Conservation (phyloP, 2,888 invertebrate genomes). For the Esperia sulphurella region DNA sequence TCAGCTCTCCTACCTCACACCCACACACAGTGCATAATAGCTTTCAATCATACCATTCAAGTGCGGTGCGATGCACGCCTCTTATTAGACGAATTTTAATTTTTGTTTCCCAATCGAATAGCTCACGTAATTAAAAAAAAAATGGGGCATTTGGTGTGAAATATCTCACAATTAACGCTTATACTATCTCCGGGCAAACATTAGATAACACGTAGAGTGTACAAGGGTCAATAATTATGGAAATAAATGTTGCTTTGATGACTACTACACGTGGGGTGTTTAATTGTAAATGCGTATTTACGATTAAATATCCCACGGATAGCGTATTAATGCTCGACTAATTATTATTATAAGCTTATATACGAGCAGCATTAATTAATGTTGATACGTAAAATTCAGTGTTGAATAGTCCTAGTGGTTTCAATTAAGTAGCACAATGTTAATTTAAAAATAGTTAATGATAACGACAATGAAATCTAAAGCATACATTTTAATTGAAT, state of each 20-base stretch:
- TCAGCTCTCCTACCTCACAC: background rate
- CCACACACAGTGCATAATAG: slow-evolving; percentile 15
- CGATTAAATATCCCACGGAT: background rate
- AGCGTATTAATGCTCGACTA: background rate
- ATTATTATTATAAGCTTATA: background rate
- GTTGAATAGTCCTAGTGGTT: background rate
- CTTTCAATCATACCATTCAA: slow-evolving; percentile 41
- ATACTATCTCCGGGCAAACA: slow-evolving; percentile 29
- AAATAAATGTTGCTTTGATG: slow-evolving; percentile 5
- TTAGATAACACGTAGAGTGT: slow-evolving; percentile 16
- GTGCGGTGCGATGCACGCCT: slow-evolving; percentile 27
- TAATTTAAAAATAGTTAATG: too few species aligned
- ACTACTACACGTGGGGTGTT: too few species aligned
- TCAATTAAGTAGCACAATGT: too few species aligned
- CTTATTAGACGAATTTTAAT: slow-evolving; percentile 30
- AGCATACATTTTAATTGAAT: too few species aligned
- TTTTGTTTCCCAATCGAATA: slow-evolving; percentile 34
- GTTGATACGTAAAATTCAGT: too few species aligned
- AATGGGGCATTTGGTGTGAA: slow-evolving; percentile 26
- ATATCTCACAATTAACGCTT: slow-evolving; percentile 24
- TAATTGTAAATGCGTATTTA: too few species aligned
- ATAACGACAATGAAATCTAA: too few species aligned
- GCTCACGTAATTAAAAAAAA: slow-evolving; percentile 26
- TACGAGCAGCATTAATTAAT: background rate
- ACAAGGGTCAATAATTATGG: slow-evolving; percentile 14